phyloP scores from a whole-genome alignment of 2,113 vertebrate species.

The Benitochromis conjunctus region DNA sequence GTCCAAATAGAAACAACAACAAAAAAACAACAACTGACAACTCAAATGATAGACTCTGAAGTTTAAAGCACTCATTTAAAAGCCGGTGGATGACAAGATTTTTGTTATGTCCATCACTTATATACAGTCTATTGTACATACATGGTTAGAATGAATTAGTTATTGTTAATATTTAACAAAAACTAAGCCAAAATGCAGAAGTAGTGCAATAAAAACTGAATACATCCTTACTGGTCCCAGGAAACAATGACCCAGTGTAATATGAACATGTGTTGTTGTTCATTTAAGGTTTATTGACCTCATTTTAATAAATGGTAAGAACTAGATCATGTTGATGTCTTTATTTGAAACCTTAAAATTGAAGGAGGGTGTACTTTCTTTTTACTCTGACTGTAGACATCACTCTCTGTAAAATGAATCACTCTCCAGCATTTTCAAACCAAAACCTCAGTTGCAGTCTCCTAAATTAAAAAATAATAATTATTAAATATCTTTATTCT shows the following conservation, averaged over 20 bases:
- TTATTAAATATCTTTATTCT: not conserved
- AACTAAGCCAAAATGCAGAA: not conserved
- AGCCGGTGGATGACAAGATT: not conserved
- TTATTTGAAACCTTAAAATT: not conserved
- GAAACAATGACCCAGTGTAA: not conserved
- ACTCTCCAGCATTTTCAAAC: rapidly evolving
- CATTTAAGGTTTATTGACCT: rapidly evolving
- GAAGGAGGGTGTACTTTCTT: rapidly evolving
- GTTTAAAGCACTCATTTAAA: not conserved
- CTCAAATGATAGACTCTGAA: not conserved
- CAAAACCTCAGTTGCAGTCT: not conserved
- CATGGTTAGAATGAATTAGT: rapidly evolving
- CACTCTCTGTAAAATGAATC: not conserved
- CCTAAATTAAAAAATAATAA: not conserved
- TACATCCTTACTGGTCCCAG: not conserved
- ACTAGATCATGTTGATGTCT: not conserved
- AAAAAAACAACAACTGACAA: not conserved
- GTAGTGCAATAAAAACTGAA: not conserved
- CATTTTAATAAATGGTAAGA: not conserved
- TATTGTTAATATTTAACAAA: not conserved
- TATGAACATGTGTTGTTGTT: not conserved
- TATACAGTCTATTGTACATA: not conserved
- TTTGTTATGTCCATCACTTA: not conserved
- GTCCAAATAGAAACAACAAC: not conserved
- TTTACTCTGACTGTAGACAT: not conserved